Percentiles rank a stretch among this genome's conserved stretches.
These are phyloP conservation scores for Hydrozoanthus gracilis DNA, from an alignment of 92 coral and sea anemone genomes.

Conservation along the genomic window DNA sequence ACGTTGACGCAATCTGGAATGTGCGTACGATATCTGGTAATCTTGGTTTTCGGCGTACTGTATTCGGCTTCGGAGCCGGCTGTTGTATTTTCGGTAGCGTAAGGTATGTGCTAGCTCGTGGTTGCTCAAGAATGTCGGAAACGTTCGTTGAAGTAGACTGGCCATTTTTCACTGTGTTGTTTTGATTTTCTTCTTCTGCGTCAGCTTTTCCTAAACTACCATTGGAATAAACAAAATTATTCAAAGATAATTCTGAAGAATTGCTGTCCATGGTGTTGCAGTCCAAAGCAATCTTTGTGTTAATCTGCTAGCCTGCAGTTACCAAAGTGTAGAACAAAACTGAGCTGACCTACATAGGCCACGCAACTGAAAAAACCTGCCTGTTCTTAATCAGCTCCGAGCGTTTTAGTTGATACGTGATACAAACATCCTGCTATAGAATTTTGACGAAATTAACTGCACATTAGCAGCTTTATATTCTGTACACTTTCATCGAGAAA, in stretches of 20 bases:
- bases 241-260: background rate
- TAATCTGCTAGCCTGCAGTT: background rate
- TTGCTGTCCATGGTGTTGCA: background rate
- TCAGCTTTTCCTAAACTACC: background rate
- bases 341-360: too few relatives aligned
- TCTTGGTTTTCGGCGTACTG: background rate
- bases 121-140: background rate
- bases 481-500: background rate
- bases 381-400: background rate
- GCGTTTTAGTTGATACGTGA: background rate
- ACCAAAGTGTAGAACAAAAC: too few relatives aligned
- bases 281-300: background rate
- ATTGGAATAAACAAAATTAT: background rate
- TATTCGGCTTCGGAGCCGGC: background rate
- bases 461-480: background rate
- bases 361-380: background rate
- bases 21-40: constrained; percentile 67
- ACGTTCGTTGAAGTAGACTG: background rate
- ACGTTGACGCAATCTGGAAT: constrained; percentile 66
- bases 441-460: background rate
- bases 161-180: background rate
- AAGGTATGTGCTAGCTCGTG: background rate
- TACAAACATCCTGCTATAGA: background rate
- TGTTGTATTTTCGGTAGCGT: background rate
- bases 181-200: background rate